Evolutionary conservation across 1,140 invertebrate genomes (phyloP).

Genomic region (Drosophila tristis): DNA sequence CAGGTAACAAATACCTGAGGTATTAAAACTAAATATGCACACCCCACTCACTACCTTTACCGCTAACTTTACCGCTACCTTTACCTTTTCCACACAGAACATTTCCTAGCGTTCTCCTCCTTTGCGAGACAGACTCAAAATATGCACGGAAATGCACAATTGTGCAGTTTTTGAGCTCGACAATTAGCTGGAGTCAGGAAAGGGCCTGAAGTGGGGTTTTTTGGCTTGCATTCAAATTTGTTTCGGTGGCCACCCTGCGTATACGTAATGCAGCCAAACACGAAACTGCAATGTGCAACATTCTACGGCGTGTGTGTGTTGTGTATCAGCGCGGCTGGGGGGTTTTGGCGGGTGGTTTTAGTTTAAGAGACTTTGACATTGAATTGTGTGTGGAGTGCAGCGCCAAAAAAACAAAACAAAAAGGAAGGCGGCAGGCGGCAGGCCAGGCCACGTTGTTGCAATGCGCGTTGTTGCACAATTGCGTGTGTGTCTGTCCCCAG

Average conservation of each 20-base stretch:
- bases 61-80: not conserved
- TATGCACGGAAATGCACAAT: constrained; percentile 84
- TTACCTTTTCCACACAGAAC: not conserved
- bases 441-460: constrained; percentile 20
- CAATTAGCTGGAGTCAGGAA: constrained; percentile 79
- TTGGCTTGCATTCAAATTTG: constrained; percentile 77
- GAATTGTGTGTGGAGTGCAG: constrained; percentile 61
- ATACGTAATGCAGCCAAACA: constrained; percentile 67
- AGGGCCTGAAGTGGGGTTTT: constrained; percentile 39
- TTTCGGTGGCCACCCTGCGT: constrained; percentile 53
- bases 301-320: constrained; percentile 10
- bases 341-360: constrained; percentile 34
- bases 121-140: constrained; percentile 59
- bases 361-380: constrained; percentile 73
- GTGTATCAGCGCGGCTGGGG: constrained; percentile 12
- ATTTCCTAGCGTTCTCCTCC: constrained; percentile 1
- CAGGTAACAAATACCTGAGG: constrained; percentile 80
- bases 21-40: constrained; percentile 83
- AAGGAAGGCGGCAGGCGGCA: constrained; percentile 31
- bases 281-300: constrained; percentile 40
- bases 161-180: constrained; percentile 75
- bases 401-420: constrained; percentile 15
- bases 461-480: constrained; percentile 77
- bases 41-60: constrained; percentile 13
- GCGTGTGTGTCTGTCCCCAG: constrained; percentile 70